Evolutionary conservation across 2,113 vertebrate genomes (phyloP).

Genomic region (Eupsittula cactorum): DNA sequence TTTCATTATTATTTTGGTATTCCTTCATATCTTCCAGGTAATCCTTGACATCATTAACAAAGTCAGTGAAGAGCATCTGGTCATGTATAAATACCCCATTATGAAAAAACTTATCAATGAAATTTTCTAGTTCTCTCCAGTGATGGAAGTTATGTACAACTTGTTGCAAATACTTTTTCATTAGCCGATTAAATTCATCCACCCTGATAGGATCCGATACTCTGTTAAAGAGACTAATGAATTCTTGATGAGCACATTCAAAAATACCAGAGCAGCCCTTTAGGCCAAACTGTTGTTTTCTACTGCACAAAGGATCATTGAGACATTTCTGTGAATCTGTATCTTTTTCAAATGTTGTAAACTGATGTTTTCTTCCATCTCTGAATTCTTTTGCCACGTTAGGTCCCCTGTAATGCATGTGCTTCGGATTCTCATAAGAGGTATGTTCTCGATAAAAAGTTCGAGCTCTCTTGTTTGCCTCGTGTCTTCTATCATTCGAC

Average conservation of each 20-base stretch:
- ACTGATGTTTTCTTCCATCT: slow-evolving; percentile 67
- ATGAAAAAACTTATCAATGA: slow-evolving; percentile 88
- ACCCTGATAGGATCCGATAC: slow-evolving; percentile 84
- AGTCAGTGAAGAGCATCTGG: slow-evolving; percentile 94
- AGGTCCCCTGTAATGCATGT: slow-evolving; percentile 42
- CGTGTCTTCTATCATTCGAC: slow-evolving; percentile 62
- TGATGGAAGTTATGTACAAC: slow-evolving; percentile 88
- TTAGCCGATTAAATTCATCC: slow-evolving; percentile 88
- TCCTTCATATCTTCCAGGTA: slow-evolving; percentile 88
- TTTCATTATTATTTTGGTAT: slow-evolving; percentile 78
- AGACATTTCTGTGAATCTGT: slow-evolving; percentile 58
- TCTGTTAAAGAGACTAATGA: slow-evolving; percentile 85
- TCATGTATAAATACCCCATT: slow-evolving; percentile 93
- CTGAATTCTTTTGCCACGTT: slow-evolving; percentile 46
- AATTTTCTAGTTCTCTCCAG: slow-evolving; percentile 90
- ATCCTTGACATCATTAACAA: slow-evolving; percentile 89
- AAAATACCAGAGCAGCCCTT: slow-evolving; percentile 85
- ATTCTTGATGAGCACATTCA: slow-evolving; percentile 89
- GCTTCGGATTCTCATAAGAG: slow-evolving; percentile 33
- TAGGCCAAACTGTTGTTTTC: slow-evolving; percentile 34
- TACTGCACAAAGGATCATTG: slow-evolving; percentile 66
- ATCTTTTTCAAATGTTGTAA: slow-evolving; percentile 58
- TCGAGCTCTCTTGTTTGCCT: slow-evolving; percentile 71
- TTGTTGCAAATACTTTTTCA: slow-evolving; percentile 87
- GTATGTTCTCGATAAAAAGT: slow-evolving; percentile 64